Evolutionary conservation across 2,888 invertebrate species (phyloP).

Genomic region (Tortrix viridana): DNA sequence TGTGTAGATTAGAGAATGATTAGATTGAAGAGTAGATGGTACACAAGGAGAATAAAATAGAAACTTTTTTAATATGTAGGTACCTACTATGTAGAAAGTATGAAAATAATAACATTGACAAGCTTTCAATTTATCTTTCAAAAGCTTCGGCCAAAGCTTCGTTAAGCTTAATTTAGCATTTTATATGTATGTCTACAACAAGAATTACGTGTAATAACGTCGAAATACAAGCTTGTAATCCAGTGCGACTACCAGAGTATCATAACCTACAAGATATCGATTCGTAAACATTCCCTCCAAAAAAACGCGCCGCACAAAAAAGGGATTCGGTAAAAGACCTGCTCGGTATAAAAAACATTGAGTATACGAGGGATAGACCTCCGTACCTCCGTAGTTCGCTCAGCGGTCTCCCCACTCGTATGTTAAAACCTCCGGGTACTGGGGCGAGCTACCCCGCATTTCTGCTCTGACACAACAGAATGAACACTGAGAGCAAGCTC

Average conservation of each 20-base stretch:
- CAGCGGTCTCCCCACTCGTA: slow-evolving; percentile 74
- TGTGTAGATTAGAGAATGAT: neutral
- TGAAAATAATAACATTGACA: neutral
- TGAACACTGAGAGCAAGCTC: slow-evolving; percentile 68
- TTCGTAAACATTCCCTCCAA: slow-evolving; percentile 78
- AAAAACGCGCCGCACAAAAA: slow-evolving; percentile 72
- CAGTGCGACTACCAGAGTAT: slow-evolving; percentile 56
- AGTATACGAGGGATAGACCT: slow-evolving; percentile 80
- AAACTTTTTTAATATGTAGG: neutral
- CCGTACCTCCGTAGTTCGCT: slow-evolving; percentile 78
- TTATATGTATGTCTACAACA: neutral
- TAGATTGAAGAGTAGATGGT: too few species aligned
- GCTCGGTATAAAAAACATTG: slow-evolving; percentile 69
- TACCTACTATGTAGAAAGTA: neutral
- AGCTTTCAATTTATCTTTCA: neutral
- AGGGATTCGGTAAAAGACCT: slow-evolving; percentile 75
- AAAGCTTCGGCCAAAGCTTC: neutral
- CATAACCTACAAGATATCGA: slow-evolving; percentile 74
- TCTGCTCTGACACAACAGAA: slow-evolving; percentile 70
- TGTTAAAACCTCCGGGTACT: slow-evolving; percentile 64
- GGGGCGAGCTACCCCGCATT: slow-evolving; percentile 77
- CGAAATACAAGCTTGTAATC: slow-evolving; percentile 39
- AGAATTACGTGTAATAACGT: slow-evolving; percentile 4
- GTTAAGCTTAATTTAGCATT: neutral
- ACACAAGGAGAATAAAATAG: neutral